Percentiles rank a stretch among this genome's conserved stretches.
phyloP scores from a whole-genome alignment of 2,113 vertebrate species.

The Strix aluco region DNA sequence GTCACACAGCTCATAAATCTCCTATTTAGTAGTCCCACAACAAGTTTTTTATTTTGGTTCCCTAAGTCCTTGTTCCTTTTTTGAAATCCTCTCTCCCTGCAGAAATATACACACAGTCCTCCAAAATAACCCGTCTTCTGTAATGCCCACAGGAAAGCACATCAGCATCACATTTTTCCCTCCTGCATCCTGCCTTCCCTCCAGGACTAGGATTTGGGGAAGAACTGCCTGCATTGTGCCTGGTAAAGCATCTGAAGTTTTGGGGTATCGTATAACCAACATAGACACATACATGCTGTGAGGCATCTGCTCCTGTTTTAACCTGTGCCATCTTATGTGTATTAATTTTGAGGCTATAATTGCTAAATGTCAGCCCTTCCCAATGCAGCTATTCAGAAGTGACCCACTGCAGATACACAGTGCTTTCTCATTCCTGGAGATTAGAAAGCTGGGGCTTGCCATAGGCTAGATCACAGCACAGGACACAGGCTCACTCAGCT shows the following conservation, averaged over 20 bases:
- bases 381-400: not conserved
- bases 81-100: not conserved
- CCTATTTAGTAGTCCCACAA: not conserved
- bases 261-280: not conserved
- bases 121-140: not conserved
- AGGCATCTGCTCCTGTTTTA: not conserved
- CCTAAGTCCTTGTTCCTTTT: not conserved
- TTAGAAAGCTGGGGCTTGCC: not conserved
- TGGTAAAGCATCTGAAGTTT: not conserved
- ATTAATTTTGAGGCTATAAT: not conserved
- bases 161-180: not conserved
- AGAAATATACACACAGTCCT: not conserved
- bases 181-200: not conserved
- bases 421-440: accelerated
- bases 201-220: not conserved
- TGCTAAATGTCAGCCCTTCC: not conserved
- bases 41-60: not conserved
- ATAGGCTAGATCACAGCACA: not conserved
- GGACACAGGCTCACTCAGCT: not conserved
- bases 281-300: not conserved
- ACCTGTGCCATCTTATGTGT: not conserved
- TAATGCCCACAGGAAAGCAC: not conserved
- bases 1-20: not conserved
- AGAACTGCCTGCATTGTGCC: not conserved
- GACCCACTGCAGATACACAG: not conserved